Conservation (phyloP, 2,113 vertebrate species). For the Speoplatyrhinus poulsoni region DNA sequence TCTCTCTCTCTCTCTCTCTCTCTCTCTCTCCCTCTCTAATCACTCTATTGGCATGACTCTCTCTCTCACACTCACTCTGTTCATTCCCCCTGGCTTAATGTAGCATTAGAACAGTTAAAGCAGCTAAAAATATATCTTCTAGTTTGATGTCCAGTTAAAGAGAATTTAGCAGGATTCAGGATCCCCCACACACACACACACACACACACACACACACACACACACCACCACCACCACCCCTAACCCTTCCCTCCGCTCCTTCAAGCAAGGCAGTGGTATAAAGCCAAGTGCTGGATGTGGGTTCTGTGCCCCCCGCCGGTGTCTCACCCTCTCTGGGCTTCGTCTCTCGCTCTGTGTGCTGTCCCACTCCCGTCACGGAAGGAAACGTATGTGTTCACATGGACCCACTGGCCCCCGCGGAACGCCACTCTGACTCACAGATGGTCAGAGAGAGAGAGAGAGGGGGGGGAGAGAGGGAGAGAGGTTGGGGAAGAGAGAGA, state of each 20-base stretch:
- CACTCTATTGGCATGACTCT: neutral
- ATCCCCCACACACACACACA: no score
- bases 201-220: neutral
- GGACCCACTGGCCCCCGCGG: constrained; percentile 42
- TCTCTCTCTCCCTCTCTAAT: no score
- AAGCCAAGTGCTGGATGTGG: no score
- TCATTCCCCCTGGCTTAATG: constrained; percentile 1
- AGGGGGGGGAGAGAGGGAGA: neutral
- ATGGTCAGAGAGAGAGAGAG: neutral
- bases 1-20: no score
- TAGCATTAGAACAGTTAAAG: neutral
- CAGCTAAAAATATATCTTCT: constrained; percentile 15
- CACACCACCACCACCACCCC: neutral
- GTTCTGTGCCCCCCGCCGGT: neutral
- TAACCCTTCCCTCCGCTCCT: neutral
- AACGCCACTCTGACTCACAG: no score
- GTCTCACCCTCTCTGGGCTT: constrained; percentile 3
- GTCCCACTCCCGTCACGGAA: constrained; percentile 50
- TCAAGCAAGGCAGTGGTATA: no score
- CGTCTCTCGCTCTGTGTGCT: neutral
- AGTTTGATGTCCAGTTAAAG: neutral
- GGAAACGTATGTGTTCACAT: constrained; percentile 64
- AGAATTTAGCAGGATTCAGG: neutral
- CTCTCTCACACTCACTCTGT: neutral
- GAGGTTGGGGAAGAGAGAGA: neutral